Percentiles rank a stretch among this genome's conserved stretches.
These are phyloP conservation scores for Poecile atricapillus DNA, from an alignment of 2,113 vertebrate genomes.

Conservation along the genomic window DNA sequence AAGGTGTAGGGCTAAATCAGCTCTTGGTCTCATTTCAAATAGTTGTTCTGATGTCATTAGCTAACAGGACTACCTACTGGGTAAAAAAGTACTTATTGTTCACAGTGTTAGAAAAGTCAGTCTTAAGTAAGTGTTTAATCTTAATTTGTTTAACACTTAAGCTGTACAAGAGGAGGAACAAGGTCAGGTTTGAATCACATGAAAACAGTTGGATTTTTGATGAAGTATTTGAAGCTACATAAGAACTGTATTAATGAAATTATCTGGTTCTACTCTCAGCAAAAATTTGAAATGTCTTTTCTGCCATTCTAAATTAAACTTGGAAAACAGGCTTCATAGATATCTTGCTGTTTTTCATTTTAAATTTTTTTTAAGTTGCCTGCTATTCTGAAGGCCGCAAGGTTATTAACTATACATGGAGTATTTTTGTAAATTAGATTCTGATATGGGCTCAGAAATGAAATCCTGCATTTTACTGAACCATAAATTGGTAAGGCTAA, in stretches of 20 bases:
- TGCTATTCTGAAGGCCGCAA: neutral
- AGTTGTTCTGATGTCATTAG: neutral
- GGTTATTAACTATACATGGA: neutral
- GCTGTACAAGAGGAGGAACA: neutral
- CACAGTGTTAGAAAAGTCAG: neutral
- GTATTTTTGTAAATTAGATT: slow-evolving; percentile 17
- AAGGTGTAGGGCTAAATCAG: neutral
- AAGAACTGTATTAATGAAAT: neutral
- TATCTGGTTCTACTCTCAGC: neutral
- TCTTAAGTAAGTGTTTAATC: neutral
- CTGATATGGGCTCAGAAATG: neutral
- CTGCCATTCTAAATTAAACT: neutral
- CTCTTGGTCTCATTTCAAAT: neutral
- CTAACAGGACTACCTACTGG: neutral
- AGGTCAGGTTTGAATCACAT: neutral
- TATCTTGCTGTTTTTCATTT: neutral
- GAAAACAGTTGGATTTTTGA: neutral
- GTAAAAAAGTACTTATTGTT: neutral
- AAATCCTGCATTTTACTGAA: neutral
- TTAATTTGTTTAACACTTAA: neutral
- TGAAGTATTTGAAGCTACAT: neutral
- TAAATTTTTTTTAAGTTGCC: neutral
- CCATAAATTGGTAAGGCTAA: neutral
- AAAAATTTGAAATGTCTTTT: neutral
- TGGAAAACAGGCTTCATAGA: neutral